phyloP scores from a whole-genome alignment of 2,888 invertebrate genomes.

The Polyommatus iphigenia region DNA sequence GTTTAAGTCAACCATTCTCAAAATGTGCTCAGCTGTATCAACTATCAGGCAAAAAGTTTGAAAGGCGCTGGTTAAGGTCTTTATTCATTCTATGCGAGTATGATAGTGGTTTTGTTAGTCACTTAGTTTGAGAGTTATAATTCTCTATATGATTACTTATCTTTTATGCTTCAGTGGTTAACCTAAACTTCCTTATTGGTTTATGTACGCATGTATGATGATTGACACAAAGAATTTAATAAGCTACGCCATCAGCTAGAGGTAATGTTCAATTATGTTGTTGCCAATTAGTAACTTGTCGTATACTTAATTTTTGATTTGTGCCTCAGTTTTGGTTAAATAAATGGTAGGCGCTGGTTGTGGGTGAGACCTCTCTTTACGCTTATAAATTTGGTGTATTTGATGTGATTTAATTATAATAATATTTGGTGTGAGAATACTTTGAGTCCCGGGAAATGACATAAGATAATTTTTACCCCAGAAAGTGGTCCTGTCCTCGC shows the following conservation, averaged over 20 bases:
- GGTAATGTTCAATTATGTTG: neutral
- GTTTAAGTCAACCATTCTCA: neutral
- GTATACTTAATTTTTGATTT: neutral
- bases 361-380: too few relatives aligned
- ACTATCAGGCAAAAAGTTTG: too few relatives aligned
- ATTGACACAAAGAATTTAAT: neutral
- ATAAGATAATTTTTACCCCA: neutral
- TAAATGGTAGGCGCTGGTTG: too few relatives aligned
- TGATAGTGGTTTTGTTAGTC: neutral
- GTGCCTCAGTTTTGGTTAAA: neutral
- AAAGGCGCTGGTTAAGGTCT: neutral
- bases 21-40: too few relatives aligned
- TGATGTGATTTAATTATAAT: too few relatives aligned
- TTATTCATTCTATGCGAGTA: neutral
- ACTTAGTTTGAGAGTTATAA: neutral
- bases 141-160: neutral
- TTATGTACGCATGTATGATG: conserved; percentile 6
- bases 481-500: too few relatives aligned
- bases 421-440: too few relatives aligned
- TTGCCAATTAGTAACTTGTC: neutral
- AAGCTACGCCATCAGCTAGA: neutral
- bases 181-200: conserved; percentile 7
- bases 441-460: neutral
- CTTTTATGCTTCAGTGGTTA: neutral
- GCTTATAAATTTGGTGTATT: too few relatives aligned